These are phyloP conservation scores for Nomada ferruginata DNA, from an alignment of 2,888 invertebrate species.

Conservation along the genomic window DNA sequence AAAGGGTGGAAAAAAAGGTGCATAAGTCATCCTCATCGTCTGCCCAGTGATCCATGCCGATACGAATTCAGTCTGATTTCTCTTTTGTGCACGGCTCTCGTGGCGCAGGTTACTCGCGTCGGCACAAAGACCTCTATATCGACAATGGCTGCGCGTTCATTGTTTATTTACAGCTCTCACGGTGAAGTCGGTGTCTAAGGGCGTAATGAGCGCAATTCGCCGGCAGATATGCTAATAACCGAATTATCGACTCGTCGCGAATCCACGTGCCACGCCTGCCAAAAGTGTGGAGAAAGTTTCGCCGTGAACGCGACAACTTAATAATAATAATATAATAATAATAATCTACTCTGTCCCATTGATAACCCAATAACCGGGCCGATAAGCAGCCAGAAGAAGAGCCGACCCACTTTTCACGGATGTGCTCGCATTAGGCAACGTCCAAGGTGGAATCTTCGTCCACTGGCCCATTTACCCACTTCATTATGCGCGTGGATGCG, in stretches of 20 bases:
- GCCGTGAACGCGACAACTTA: conserved; percentile 21
- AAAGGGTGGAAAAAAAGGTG: not conserved
- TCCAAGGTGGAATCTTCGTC: conserved; percentile 21
- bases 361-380: not conserved
- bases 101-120: not conserved
- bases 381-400: not conserved
- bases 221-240: conserved; percentile 45
- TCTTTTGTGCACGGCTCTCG: not conserved
- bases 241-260: conserved; percentile 17
- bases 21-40: not conserved
- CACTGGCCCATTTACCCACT: conserved; percentile 49
- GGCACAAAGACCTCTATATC: not conserved
- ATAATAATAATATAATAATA: not conserved
- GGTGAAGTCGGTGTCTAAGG: not conserved
- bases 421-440: conserved; percentile 26
- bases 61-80: conserved; percentile 22
- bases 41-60: not conserved
- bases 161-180: conserved; percentile 22
- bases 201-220: conserved; percentile 39
- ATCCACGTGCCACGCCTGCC: conserved; percentile 6
- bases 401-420: conserved; percentile 47
- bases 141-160: conserved; percentile 23
- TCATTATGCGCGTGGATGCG: conserved; percentile 52
- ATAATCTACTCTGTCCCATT: not conserved
- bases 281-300: conserved; percentile 35